phyloP scores from a whole-genome alignment of 2,888 invertebrate genomes.

The Eupithecia pulchellata region DNA sequence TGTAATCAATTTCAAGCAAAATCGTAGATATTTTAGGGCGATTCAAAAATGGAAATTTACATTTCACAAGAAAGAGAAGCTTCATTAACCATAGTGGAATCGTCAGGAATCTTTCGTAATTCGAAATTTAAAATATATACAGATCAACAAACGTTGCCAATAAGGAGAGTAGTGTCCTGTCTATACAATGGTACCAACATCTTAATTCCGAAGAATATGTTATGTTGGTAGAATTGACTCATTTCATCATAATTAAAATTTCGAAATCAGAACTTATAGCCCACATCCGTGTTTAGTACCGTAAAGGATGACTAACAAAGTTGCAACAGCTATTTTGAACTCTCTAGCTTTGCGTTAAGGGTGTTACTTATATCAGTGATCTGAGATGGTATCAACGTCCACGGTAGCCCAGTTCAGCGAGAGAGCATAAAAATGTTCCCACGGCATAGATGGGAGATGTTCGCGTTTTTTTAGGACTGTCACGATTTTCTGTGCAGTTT shows the following conservation, averaged over 20 bases:
- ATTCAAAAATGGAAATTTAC: too few species aligned
- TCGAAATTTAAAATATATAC: too few species aligned
- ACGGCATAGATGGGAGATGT: conserved; percentile 61
- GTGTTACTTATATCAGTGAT: conserved; percentile 68
- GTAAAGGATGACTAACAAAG: conserved; percentile 57
- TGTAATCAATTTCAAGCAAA: conserved; percentile 24
- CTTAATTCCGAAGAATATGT: background rate
- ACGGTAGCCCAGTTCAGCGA: conserved; percentile 75
- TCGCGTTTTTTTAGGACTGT: conserved; percentile 44
- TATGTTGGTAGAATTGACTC: conserved; percentile 43
- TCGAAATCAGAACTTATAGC: conserved; percentile 28
- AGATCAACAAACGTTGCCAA: too few species aligned
- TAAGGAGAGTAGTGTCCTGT: background rate
- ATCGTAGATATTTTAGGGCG: too few species aligned
- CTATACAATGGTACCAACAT: background rate
- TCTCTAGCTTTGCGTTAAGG: conserved; percentile 30
- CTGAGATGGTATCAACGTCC: conserved; percentile 72
- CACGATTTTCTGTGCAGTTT: conserved; percentile 40
- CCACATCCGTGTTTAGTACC: conserved; percentile 45
- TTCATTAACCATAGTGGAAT: too few species aligned
- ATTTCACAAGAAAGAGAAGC: too few species aligned
- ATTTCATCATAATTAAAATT: conserved; percentile 39
- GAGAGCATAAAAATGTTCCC: conserved; percentile 82
- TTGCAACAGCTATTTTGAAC: conserved; percentile 27
- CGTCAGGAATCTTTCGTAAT: too few species aligned